These are phyloP conservation scores for Condylura cristata DNA, from an alignment of 2,113 vertebrate genomes.

Conservation along the genomic window DNA sequence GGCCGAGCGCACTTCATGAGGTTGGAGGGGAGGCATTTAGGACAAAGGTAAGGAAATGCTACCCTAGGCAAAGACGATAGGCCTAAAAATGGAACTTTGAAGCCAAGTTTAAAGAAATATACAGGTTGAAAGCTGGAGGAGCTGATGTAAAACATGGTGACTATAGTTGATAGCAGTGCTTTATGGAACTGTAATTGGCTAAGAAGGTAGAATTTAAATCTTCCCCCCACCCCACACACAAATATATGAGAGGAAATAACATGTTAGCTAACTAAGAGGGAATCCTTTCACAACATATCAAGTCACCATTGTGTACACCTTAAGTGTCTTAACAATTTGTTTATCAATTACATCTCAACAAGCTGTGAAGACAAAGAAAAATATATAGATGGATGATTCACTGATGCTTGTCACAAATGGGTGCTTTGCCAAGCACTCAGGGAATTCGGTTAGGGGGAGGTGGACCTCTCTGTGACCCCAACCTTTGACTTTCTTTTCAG, in stretches of 20 bases:
- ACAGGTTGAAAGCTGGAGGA: neutral
- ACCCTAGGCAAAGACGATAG: rapidly evolving
- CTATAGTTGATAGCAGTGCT: neutral
- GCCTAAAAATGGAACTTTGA: neutral
- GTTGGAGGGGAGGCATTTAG: neutral
- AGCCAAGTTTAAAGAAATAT: neutral
- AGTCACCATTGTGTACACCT: neutral
- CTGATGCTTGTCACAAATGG: neutral
- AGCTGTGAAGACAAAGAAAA: neutral
- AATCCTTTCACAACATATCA: neutral
- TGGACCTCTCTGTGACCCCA: neutral
- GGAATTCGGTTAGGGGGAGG: neutral
- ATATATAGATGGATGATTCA: neutral
- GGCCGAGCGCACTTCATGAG: neutral
- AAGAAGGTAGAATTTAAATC: neutral
- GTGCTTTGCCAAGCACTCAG: neutral
- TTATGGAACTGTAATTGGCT: neutral
- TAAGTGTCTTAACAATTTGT: neutral
- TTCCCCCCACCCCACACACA: neutral
- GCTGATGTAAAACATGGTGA: neutral
- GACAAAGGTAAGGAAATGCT: neutral
- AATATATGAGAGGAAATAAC: no score
- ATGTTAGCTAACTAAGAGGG: neutral
- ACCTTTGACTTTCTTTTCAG: neutral
- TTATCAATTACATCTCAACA: neutral